Conservation (phyloP, 1,140 invertebrate genomes). For the Drosophila pectinifera region DNA sequence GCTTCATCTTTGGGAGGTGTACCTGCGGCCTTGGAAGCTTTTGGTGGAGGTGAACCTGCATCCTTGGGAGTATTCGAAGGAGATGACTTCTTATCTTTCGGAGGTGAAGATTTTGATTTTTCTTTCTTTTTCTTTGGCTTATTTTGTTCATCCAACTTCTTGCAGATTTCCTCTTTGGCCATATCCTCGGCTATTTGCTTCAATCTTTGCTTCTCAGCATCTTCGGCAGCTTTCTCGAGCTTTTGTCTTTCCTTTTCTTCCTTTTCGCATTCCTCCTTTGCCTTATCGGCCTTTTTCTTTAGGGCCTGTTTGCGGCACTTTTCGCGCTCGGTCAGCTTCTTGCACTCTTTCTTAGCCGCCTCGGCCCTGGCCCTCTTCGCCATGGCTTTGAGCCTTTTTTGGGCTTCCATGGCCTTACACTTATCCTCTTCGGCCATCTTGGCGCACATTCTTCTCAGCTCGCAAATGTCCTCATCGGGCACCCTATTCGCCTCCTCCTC, state of each 20-base stretch:
- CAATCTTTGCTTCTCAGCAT: background rate
- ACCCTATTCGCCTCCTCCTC: background rate
- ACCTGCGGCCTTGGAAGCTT: background rate
- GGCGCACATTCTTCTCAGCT: conserved; percentile 3
- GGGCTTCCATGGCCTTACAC: background rate
- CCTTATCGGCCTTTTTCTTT: conserved; percentile 1
- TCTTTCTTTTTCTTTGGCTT: background rate
- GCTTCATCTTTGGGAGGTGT: background rate
- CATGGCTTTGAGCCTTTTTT: conserved; percentile 16
- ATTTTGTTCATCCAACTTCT: background rate
- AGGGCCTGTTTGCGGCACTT: conserved; percentile 4
- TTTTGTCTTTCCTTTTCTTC: background rate
- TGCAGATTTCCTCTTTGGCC: conserved; percentile 15
- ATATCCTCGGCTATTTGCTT: background rate
- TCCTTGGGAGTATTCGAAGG: background rate
- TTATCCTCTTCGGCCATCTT: conserved; percentile 7
- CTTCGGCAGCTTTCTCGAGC: background rate
- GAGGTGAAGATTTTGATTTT: background rate
- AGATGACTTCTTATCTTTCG: background rate
- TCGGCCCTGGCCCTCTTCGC: conserved; percentile 7
- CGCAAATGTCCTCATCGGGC: conserved; percentile 9
- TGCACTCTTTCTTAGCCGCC: background rate
- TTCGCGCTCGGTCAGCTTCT: conserved; percentile 1
- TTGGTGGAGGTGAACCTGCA: background rate
- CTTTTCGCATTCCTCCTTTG: conserved; percentile 9